Conservation (phyloP, 2,888 invertebrate species). For the Fissipunctia ypsillon region DNA sequence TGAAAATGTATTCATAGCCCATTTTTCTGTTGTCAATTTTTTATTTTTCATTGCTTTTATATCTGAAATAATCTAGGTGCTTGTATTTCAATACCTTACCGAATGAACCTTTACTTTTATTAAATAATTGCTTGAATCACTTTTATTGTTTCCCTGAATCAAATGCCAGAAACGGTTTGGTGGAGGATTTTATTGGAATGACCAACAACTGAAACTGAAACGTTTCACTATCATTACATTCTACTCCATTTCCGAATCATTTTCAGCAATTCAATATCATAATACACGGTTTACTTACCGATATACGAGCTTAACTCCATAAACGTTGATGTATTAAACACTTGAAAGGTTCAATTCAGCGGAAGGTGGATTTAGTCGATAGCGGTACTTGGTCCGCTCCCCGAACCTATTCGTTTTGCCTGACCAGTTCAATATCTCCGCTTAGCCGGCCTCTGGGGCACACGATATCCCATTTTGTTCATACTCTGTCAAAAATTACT, state of each 20-base stretch:
- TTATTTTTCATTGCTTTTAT: background rate
- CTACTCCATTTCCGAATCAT: constrained; percentile 40
- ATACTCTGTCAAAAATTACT: constrained; percentile 83
- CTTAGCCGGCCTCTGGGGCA: constrained; percentile 79
- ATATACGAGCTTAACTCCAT: constrained; percentile 53
- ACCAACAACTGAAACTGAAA: constrained; percentile 38
- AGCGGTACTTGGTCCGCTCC: constrained; percentile 68
- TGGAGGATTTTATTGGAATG: constrained; percentile 24
- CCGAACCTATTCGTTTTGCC: constrained; percentile 75
- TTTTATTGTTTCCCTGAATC: background rate
- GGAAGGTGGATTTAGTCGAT: constrained; percentile 69
- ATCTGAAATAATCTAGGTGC: background rate
- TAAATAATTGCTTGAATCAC: background rate
- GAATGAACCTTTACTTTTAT: background rate
- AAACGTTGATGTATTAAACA: constrained; percentile 59
- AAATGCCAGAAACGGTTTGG: constrained; percentile 1
- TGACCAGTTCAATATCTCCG: constrained; percentile 80
- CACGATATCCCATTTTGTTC: constrained; percentile 80
- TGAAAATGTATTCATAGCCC: background rate
- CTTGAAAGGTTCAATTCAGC: constrained; percentile 63
- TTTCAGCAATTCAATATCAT: constrained; percentile 51
- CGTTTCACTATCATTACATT: constrained; percentile 49
- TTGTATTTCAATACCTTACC: background rate
- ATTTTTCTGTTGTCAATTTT: background rate
- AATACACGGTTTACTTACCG: constrained; percentile 56